phyloP scores from a whole-genome alignment of 2,797 vertebrate genomes.

The Rhadinocentrus ornatus region DNA sequence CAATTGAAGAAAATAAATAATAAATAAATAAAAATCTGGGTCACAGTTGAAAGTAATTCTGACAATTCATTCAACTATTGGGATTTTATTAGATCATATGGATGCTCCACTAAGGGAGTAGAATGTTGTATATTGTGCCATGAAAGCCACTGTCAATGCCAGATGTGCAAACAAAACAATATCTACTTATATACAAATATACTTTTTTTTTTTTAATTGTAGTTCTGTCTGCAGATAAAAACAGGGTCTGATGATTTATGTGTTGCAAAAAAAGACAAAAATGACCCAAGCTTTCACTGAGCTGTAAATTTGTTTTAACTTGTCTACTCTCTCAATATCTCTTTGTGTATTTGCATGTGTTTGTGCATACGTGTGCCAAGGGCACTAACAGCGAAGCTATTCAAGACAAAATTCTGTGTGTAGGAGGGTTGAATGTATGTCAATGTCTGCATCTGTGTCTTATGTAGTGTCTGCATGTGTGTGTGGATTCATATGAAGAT shows the following conservation, averaged over 20 bases:
- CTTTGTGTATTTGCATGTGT: background rate
- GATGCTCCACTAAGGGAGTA: too few species aligned
- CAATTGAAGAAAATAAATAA: slow-evolving; percentile 8
- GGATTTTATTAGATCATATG: too few species aligned
- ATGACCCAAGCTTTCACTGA: background rate
- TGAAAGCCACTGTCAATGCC: too few species aligned
- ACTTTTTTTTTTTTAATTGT: background rate
- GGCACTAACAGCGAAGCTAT: background rate
- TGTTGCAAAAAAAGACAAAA: background rate
- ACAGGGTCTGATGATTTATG: background rate
- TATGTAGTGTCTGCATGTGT: background rate
- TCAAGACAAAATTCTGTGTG: background rate
- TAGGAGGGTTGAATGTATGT: slow-evolving; percentile 1
- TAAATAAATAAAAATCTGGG: slow-evolving; percentile 1
- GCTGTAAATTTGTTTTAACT: background rate
- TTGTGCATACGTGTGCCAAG: background rate
- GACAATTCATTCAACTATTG: too few species aligned
- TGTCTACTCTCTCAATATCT: background rate
- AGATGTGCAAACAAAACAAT: too few species aligned
- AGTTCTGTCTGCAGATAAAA: slow-evolving; percentile 6
- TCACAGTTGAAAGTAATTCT: slow-evolving; percentile 14
- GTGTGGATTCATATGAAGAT: background rate
- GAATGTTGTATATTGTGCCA: too few species aligned
- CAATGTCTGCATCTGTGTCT: slow-evolving; percentile 19
- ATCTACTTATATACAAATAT: too few species aligned